These are phyloP conservation scores for Thalassaphorura encarpata DNA, from an alignment of 1,140 invertebrate genomes.

Conservation along the genomic window DNA sequence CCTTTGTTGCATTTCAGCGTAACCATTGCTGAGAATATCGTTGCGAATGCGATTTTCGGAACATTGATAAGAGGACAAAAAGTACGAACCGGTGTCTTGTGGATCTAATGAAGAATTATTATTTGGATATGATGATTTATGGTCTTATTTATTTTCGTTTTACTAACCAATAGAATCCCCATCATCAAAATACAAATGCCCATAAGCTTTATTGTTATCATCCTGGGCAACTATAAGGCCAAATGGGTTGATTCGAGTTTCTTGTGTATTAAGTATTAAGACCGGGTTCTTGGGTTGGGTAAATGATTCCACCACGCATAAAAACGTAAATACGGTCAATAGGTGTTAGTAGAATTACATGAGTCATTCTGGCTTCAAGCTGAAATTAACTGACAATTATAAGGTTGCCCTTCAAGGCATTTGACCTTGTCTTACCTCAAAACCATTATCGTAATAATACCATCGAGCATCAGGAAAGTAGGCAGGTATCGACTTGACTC, in stretches of 20 bases:
- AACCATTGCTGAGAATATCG: slow-evolving; percentile 16
- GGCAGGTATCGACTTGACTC: slow-evolving; percentile 18
- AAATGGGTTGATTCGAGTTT: slow-evolving; percentile 47
- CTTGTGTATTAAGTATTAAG: slow-evolving; percentile 52
- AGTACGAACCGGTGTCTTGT: slow-evolving; percentile 13
- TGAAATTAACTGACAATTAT: too few species aligned
- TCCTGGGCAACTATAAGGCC: slow-evolving; percentile 52
- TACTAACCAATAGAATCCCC: slow-evolving; percentile 46
- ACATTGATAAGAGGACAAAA: background rate
- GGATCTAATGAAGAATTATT: slow-evolving; percentile 39
- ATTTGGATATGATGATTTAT: slow-evolving; percentile 23
- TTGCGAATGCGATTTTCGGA: background rate
- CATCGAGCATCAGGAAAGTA: slow-evolving; percentile 40
- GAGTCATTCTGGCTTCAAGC: slow-evolving; percentile 43
- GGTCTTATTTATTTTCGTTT: background rate
- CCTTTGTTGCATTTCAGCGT: slow-evolving; percentile 15
- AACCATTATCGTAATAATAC: slow-evolving; percentile 41
- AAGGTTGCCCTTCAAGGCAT: too few species aligned
- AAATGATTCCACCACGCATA: slow-evolving; percentile 58
- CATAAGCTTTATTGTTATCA: slow-evolving; percentile 43
- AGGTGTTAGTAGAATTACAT: slow-evolving; percentile 45
- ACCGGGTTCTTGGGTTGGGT: slow-evolving; percentile 56
- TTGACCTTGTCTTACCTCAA: too few species aligned
- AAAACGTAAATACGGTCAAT: slow-evolving; percentile 54
- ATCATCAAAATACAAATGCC: slow-evolving; percentile 65